These are phyloP conservation scores for Tridacna crocea DNA, from an alignment of 2,888 invertebrate genomes.

Conservation along the genomic window DNA sequence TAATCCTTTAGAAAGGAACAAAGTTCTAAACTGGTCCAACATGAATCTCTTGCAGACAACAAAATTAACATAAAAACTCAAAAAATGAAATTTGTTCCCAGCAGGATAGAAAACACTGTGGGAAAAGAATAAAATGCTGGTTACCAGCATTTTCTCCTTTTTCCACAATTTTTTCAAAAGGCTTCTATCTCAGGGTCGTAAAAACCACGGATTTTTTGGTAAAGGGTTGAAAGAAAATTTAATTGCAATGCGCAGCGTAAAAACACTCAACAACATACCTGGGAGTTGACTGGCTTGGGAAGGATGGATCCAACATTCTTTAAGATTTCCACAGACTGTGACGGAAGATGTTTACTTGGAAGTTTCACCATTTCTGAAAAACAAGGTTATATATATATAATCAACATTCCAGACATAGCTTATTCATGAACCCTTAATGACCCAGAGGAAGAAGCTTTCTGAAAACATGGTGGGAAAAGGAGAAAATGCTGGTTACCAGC, in stretches of 20 bases:
- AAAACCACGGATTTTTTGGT: background rate
- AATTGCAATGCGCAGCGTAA: too few species aligned
- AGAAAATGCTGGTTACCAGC: too few species aligned
- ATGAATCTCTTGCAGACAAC: too few species aligned
- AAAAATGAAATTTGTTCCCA: too few species aligned
- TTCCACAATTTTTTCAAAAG: background rate
- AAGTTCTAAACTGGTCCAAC: too few species aligned
- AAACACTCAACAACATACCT: background rate
- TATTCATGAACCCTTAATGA: too few species aligned
- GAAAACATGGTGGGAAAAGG: too few species aligned
- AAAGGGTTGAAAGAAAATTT: background rate
- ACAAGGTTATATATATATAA: background rate
- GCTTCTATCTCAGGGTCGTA: background rate
- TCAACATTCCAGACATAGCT: too few species aligned
- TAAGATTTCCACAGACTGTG: background rate
- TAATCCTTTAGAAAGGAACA: too few species aligned
- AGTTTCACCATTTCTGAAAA: slow-evolving; percentile 30
- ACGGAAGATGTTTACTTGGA: slow-evolving; percentile 15
- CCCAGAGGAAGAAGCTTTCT: too few species aligned
- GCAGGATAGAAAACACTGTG: background rate
- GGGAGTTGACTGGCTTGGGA: background rate
- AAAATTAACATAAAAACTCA: too few species aligned
- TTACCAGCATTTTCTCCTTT: slow-evolving; percentile 1
- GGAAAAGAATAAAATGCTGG: background rate
- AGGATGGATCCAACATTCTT: slow-evolving; percentile 3